Evolutionary conservation across 2,113 vertebrate species (phyloP).

Genomic region (Gobiocypris rarus): DNA sequence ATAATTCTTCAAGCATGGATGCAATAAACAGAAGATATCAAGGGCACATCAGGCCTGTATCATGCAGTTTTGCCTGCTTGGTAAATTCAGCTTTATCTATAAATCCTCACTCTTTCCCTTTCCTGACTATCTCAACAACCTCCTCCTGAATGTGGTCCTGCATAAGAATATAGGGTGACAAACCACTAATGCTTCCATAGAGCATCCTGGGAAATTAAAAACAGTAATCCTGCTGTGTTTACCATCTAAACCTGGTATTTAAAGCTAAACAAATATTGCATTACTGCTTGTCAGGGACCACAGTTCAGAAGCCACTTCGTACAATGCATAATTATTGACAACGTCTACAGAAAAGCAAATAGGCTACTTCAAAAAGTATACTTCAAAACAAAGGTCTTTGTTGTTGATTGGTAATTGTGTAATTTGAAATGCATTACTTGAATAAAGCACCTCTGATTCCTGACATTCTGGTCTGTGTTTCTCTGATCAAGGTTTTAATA

Average conservation of each 20-base stretch:
- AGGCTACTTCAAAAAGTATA: neutral
- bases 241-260: neutral
- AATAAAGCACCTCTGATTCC: neutral
- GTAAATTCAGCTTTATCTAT: neutral
- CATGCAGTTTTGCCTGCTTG: neutral
- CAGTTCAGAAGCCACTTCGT: neutral
- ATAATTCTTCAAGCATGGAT: neutral
- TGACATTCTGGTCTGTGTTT: neutral
- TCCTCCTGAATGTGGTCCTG: neutral
- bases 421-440: neutral
- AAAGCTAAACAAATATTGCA: neutral
- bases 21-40: constrained; percentile 12
- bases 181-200: neutral
- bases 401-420: neutral
- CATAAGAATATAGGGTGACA: neutral
- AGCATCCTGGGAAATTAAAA: constrained; percentile 41
- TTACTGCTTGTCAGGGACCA: neutral
- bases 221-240: neutral
- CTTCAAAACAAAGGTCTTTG: neutral
- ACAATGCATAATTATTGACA: neutral
- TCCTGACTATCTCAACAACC: neutral
- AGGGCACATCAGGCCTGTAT: neutral
- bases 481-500: constrained; percentile 44
- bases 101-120: neutral
- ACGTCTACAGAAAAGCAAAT: neutral